Evolutionary conservation across 2,888 invertebrate genomes (phyloP).

Genomic region (Brachyptera risi): DNA sequence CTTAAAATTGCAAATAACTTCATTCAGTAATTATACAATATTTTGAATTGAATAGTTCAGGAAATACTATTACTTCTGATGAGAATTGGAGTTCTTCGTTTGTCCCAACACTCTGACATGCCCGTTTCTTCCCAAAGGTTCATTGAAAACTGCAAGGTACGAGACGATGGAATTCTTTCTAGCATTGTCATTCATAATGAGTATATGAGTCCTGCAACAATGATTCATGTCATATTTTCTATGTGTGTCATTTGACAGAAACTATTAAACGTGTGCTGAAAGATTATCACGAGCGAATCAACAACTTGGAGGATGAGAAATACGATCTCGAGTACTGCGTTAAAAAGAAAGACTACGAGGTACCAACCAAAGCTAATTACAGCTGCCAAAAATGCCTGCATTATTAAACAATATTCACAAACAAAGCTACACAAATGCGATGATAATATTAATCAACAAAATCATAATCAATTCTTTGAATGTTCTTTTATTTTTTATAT

Average conservation of each 20-base stretch:
- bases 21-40: too few relatives aligned
- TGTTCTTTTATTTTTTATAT: slow-evolving; percentile 10
- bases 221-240: too few relatives aligned
- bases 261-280: slow-evolving; percentile 69
- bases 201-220: neutral
- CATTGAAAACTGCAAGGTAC: too few relatives aligned
- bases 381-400: too few relatives aligned
- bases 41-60: too few relatives aligned
- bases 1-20: too few relatives aligned
- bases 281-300: slow-evolving; percentile 86
- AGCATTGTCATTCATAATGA: neutral
- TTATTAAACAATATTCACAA: neutral
- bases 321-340: slow-evolving; percentile 98
- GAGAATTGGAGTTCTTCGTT: too few relatives aligned
- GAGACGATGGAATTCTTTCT: too few relatives aligned
- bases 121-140: too few relatives aligned
- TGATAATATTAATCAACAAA: slow-evolving; percentile 4
- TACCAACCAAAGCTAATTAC: too few relatives aligned
- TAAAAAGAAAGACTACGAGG: slow-evolving; percentile 98
- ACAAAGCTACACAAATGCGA: neutral
- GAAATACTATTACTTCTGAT: too few relatives aligned
- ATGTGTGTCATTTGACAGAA: slow-evolving; percentile 53
- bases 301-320: slow-evolving; percentile 86
- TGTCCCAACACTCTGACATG: too few relatives aligned
- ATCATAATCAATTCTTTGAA: slow-evolving; percentile 12